Evolutionary conservation across 2,888 invertebrate genomes (phyloP), one percentile per base, ranked within the genome.

Genomic region (Amiota mariae): DNA sequence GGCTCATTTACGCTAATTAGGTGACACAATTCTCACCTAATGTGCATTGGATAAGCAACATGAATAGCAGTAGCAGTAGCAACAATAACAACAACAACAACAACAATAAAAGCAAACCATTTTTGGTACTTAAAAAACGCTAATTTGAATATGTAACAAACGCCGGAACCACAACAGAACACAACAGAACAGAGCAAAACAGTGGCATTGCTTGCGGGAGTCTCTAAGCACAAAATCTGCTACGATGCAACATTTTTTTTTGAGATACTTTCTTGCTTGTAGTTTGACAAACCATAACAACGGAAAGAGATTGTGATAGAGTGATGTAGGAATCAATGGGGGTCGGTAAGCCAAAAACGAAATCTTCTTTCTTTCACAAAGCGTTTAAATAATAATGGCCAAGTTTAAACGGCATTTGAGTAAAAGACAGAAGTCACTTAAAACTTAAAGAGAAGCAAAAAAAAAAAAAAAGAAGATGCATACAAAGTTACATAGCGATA

Each of bases 1-100:
- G 64, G 64, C 64, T 80, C 83, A 85, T 83, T 85, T 88, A 87
- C 83, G 88, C 86, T 88, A 88, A 88, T 88, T 87, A 87, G 83
- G 88, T 88, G 88, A 88, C 88, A 88, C 88, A 88, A 88, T 88
- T 88, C 88, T 87, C 87, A 88, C 87, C 86, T 87, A 87, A 87
- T 87, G 87, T 87, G 81, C 75, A 78, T 81, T 79, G 36, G 83
- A 83, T 83, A 83, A 84, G 57, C n/a, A 57, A 11, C 10, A 57
- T 18, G 57, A 57, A 54, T n/a, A 12, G 36, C 24, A 63, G 24
- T 24, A 24, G 46, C 36, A 63, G 10, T 20, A 59, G 59, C 18
- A 18, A 2, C 13, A 63, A 46, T 8, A 63, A 36, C 36, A n/a
- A 54, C 13, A 63, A 46, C 13, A 63, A 36, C 36, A n/a, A 54